Evolutionary conservation across 2,113 vertebrate species (phyloP), one percentile per base, ranked within the genome.

Genomic region (Macrotus californicus): DNA sequence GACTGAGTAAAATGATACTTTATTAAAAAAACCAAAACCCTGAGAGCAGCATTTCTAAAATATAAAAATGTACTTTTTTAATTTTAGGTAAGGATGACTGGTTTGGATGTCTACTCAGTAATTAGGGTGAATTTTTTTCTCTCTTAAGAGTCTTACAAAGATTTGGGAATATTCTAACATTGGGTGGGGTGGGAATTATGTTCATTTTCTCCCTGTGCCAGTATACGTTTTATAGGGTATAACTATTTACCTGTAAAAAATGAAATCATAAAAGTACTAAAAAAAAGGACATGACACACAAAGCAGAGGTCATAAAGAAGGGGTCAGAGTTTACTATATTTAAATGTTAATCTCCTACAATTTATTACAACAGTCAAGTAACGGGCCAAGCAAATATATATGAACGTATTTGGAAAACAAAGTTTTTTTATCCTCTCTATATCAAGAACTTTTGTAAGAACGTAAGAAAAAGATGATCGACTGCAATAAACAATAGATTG

Each of bases 11-110:
- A 80, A 77, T 84, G 56, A 13, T 89, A 77, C 50, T 95, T 70
- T 84, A 64, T 56, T 43, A 70, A 76, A 81, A 24, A 59, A 94
- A 39, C 6, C 21, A 82, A 72, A 90, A 75, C 3, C 16, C 39
- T 31, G 24, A 82, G n/a, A 87, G 22, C 29, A 56, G 34, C n/a
- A 82, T 89, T 91, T 81, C 29, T 96, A 91, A 91, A 89, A 91
- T 54, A 59, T 82, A 93, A 90, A 93, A 91, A 19, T 56, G 1
- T 12, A 50, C 16, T 70, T 93, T 91, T 82, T 24, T 88, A 83
- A 76, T 56, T 80, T 39, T 26, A 76, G n/a, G 29, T 61, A 59
- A 59, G 22, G 72, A 12, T 80, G 34, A 84, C 39, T 83, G 6
- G 34, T 76, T 81, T 91, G 36, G 18, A 72, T 93, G 21, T 61